These are phyloP conservation scores for Periophthalmus magnuspinnatus DNA, from an alignment of 2,797 vertebrate genomes.

Conservation along the genomic window DNA sequence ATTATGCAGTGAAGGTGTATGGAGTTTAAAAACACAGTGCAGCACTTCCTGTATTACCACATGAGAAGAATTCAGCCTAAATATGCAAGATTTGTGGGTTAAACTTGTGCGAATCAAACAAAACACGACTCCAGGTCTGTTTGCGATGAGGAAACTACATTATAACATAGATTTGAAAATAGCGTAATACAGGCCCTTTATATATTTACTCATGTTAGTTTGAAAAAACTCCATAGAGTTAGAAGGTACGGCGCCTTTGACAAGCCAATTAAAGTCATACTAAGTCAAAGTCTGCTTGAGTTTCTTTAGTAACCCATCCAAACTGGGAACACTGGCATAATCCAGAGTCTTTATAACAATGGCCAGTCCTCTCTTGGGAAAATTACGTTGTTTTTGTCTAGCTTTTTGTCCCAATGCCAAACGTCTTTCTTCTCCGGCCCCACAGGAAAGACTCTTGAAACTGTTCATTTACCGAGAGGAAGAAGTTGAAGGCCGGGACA, in stretches of 20 bases:
- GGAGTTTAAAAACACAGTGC: too few relatives aligned
- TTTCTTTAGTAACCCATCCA: neutral
- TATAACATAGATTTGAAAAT: too few relatives aligned
- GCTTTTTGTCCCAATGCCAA: constrained; percentile 66
- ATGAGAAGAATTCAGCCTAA: too few relatives aligned
- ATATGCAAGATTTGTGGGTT: too few relatives aligned
- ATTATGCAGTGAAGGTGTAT: too few relatives aligned
- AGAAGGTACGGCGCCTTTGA: neutral
- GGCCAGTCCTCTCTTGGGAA: constrained; percentile 66
- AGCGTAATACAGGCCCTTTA: too few relatives aligned
- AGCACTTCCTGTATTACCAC: too few relatives aligned
- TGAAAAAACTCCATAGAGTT: too few relatives aligned
- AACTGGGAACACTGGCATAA: constrained; percentile 6
- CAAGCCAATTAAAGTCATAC: neutral
- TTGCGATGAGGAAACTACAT: too few relatives aligned
- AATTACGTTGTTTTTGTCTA: constrained; percentile 62
- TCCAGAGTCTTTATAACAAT: constrained; percentile 17
- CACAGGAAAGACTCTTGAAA: constrained; percentile 82
- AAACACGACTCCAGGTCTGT: too few relatives aligned
- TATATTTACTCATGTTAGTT: too few relatives aligned
- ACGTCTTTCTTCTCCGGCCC: constrained; percentile 49
- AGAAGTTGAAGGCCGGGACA: constrained; percentile 82
- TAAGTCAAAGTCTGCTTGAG: neutral
- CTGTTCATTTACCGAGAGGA: constrained; percentile 81
- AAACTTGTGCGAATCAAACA: too few relatives aligned